Percentiles rank a stretch among this genome's conserved stretches.
These are phyloP conservation scores for Dioctria rufipes DNA, from an alignment of 2,888 invertebrate genomes.

Conservation along the genomic window DNA sequence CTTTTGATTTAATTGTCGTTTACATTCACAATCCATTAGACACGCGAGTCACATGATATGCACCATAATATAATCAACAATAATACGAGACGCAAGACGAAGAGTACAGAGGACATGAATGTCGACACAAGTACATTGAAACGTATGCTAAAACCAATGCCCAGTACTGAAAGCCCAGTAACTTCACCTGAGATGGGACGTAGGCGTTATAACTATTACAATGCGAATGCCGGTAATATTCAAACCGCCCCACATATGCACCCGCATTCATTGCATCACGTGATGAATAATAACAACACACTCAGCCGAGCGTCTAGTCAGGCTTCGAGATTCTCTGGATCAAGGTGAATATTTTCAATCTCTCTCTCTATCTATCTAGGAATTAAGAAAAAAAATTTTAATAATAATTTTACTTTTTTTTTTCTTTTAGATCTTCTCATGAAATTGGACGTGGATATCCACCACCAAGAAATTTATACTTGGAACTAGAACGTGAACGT, in stretches of 20 bases:
- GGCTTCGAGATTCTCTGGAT: conserved; percentile 78
- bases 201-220: conserved; percentile 81
- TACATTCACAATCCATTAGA: conserved; percentile 62
- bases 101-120: conserved; percentile 93
- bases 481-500: conserved; percentile 83
- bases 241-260: conserved; percentile 76
- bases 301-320: conserved; percentile 76
- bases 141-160: conserved; percentile 95
- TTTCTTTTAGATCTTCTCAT: conserved; percentile 76
- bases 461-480: conserved; percentile 79
- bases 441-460: conserved; percentile 82
- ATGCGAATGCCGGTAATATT: conserved; percentile 70
- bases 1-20: conserved; percentile 44
- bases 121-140: conserved; percentile 80
- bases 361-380: not conserved
- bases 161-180: conserved; percentile 89
- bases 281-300: conserved; percentile 75
- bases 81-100: conserved; percentile 85
- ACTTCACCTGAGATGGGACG: conserved; percentile 93
- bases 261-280: conserved; percentile 73
- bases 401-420: not conserved
- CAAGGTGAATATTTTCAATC: conserved; percentile 72
- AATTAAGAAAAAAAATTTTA: no score
- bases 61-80: conserved; percentile 83
- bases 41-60: conserved; percentile 80